Evolutionary conservation across 2,888 invertebrate genomes (phyloP).

Genomic region (Philereme transversata): DNA sequence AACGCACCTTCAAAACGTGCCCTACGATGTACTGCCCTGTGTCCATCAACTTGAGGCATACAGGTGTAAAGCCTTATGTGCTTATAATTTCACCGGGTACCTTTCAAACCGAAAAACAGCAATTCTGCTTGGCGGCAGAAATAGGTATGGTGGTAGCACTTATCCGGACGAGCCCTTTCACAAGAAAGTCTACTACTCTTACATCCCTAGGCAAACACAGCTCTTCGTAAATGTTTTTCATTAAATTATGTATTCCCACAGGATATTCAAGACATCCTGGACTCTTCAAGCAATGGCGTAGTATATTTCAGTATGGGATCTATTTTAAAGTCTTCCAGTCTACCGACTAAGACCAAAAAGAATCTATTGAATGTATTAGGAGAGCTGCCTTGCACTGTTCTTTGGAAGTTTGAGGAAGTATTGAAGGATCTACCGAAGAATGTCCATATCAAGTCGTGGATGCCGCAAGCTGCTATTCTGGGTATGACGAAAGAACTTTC

Average conservation of each 20-base stretch:
- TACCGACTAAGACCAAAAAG: constrained; percentile 44
- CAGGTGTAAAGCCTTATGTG: no score
- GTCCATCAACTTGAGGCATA: no score
- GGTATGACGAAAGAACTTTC: constrained; percentile 49
- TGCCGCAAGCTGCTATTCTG: constrained; percentile 79
- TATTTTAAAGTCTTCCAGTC: constrained; percentile 47
- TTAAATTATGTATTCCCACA: constrained; percentile 31
- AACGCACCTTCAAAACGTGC: no score
- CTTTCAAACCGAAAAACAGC: no score
- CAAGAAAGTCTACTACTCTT: no score
- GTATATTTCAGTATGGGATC: constrained; percentile 73
- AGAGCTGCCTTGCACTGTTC: constrained; percentile 61
- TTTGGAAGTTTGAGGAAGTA: constrained; percentile 79
- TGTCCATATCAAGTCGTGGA: constrained; percentile 73
- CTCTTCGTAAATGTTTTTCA: no score
- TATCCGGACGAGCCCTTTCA: no score
- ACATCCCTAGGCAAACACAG: no score
- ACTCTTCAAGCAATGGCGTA: constrained; percentile 56
- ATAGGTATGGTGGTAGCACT: no score
- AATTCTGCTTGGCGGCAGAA: no score
- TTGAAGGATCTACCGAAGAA: constrained; percentile 64
- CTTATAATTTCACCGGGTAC: no score
- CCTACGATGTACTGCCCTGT: no score
- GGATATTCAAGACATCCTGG: constrained; percentile 62
- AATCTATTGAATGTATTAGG: constrained; percentile 49